Percentiles rank a stretch among this genome's conserved stretches.
These are phyloP conservation scores for Conus betulinus DNA, from an alignment of 1,140 invertebrate genomes.

Conservation along the genomic window DNA sequence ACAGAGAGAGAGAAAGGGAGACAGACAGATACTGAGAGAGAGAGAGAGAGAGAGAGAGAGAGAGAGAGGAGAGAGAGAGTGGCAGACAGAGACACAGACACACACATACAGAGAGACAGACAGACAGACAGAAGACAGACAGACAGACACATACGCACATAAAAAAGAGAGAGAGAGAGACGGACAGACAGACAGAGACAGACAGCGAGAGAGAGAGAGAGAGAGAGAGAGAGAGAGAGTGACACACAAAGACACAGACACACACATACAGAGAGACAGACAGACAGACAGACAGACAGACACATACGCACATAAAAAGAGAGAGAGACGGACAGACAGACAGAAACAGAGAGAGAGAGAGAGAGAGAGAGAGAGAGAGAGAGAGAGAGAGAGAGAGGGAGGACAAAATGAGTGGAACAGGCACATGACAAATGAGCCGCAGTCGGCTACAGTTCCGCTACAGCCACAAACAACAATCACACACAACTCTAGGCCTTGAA, in stretches of 20 bases:
- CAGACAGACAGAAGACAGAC: too few relatives aligned
- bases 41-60: slow-evolving; percentile 11
- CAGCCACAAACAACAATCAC: too few relatives aligned
- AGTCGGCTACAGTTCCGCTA: too few relatives aligned
- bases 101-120: background rate
- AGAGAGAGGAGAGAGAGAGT: background rate
- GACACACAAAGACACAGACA: background rate
- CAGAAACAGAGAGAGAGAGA: too few relatives aligned
- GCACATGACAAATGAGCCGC: too few relatives aligned
- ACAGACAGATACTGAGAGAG: background rate
- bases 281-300: background rate
- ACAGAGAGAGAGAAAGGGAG: slow-evolving; percentile 4
- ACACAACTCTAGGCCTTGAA: too few relatives aligned
- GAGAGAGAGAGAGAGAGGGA: too few relatives aligned
- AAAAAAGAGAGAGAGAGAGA: slow-evolving; percentile 1
- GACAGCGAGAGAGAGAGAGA: background rate
- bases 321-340: background rate
- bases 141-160: background rate
- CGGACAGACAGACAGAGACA: background rate
- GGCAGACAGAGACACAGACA: too few relatives aligned
- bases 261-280: background rate
- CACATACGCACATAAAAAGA: too few relatives aligned
- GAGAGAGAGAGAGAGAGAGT: background rate
- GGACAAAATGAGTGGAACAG: too few relatives aligned
- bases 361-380: too few relatives aligned